Percentiles rank a stretch among this genome's conserved stretches.
Conservation (phyloP, 2,113 vertebrate genomes). For the Lasiurus borealis region DNA sequence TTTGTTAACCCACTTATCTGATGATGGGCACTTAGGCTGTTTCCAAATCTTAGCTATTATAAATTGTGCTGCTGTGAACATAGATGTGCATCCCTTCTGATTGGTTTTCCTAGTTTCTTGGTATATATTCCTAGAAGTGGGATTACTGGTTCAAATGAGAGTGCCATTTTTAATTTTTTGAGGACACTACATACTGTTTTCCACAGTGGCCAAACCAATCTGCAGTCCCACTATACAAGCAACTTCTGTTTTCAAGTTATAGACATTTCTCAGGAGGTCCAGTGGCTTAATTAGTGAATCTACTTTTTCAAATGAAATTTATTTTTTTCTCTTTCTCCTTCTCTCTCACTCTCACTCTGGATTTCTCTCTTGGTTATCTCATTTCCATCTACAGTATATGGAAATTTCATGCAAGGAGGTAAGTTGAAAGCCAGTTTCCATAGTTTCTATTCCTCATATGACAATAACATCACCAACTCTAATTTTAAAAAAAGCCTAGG, state of each 20-base stretch:
- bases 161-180: too few relatives aligned
- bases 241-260: constrained; percentile 6
- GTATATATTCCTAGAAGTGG: too few relatives aligned
- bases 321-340: neutral
- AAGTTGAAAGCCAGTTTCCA: neutral
- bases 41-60: too few relatives aligned
- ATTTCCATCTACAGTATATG: neutral
- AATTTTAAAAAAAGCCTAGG: neutral
- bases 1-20: too few relatives aligned
- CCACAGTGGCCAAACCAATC: too few relatives aligned
- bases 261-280: neutral
- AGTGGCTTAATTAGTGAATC: neutral
- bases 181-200: too few relatives aligned
- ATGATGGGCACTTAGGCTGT: too few relatives aligned
- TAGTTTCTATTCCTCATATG: neutral
- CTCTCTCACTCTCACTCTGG: neutral
- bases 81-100: too few relatives aligned
- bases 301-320: neutral
- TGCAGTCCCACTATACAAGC: neutral
- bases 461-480: neutral
- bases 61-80: too few relatives aligned
- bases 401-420: neutral
- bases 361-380: neutral
- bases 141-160: too few relatives aligned
- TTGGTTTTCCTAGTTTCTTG: too few relatives aligned